These are phyloP conservation scores for Zosterops lateralis DNA, from an alignment of 2,113 vertebrate genomes.

Conservation along the genomic window DNA sequence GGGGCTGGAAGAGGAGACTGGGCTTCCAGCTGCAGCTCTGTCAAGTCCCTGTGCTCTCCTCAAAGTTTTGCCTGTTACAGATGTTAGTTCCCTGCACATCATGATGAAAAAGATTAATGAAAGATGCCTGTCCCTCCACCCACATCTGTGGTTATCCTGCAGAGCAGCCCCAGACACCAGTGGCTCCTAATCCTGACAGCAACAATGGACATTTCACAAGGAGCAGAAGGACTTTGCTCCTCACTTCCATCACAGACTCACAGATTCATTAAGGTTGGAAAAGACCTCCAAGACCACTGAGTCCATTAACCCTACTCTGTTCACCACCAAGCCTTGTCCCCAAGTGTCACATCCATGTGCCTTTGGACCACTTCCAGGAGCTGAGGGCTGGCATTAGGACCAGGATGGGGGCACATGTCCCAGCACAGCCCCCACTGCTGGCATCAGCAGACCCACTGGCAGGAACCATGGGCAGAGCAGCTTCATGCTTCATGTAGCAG, in stretches of 20 bases:
- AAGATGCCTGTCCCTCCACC: background rate
- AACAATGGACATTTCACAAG: background rate
- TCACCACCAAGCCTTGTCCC: background rate
- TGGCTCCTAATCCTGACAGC: background rate
- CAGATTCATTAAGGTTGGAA: background rate
- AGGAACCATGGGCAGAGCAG: background rate
- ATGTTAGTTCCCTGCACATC: background rate
- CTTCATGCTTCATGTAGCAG: background rate
- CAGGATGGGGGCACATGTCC: background rate
- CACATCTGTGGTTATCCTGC: background rate
- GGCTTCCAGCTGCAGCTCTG: background rate
- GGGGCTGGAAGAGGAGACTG: background rate
- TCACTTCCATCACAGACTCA: background rate
- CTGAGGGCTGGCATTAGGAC: background rate
- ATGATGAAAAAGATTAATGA: background rate
- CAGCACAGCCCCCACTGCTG: background rate
- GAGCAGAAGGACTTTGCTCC: background rate
- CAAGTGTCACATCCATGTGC: background rate
- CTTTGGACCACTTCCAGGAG: background rate
- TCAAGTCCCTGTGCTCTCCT: background rate
- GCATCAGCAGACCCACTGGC: background rate
- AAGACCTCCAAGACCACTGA: background rate
- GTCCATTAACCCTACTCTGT: accelerated
- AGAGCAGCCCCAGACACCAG: background rate
- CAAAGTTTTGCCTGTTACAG: background rate